A percentile compares a stretch with the other conserved stretches of the same genome.
phyloP scores from a whole-genome alignment of 2,113 vertebrate species.

The Percopsis transmontana region DNA sequence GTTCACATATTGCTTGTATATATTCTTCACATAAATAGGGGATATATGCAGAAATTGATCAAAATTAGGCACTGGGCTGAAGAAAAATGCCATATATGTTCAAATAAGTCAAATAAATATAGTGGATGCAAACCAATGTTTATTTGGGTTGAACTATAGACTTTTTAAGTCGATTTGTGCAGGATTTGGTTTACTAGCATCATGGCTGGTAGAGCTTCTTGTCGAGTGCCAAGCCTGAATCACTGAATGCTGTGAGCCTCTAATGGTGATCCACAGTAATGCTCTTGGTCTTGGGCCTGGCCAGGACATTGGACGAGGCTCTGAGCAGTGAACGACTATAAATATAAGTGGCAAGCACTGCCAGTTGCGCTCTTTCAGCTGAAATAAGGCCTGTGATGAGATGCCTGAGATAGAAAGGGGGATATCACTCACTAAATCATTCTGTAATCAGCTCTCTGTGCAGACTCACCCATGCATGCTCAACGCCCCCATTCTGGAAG shows the following conservation, averaged over 20 bases:
- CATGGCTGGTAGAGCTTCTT: conserved; percentile 7
- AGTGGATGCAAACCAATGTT: not conserved
- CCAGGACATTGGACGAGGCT: conserved; percentile 58
- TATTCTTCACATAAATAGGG: too few species aligned
- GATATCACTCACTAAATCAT: conserved; percentile 85
- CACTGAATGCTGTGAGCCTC: conserved; percentile 59
- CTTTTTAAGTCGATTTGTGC: conserved; percentile 4
- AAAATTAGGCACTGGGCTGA: too few species aligned
- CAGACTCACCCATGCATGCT: conserved; percentile 77
- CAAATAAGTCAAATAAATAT: too few species aligned
- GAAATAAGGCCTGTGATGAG: conserved; percentile 70
- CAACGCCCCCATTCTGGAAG: conserved; percentile 72
- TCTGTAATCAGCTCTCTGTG: conserved; percentile 79
- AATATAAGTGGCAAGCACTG: conserved; percentile 66
- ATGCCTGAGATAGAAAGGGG: conserved; percentile 63
- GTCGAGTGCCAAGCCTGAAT: conserved; percentile 50
- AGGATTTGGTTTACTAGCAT: conserved; percentile 7
- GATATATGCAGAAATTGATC: too few species aligned
- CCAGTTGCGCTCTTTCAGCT: conserved; percentile 66
- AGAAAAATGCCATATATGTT: too few species aligned
- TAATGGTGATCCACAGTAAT: conserved; percentile 69
- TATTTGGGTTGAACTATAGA: not conserved
- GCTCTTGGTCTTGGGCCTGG: conserved; percentile 48
- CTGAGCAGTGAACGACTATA: conserved; percentile 68
- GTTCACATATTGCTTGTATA: too few species aligned